Percentiles rank a stretch among this genome's conserved stretches.
phyloP scores from a whole-genome alignment of 2,113 vertebrate species.

The Vulpes lagopus region DNA sequence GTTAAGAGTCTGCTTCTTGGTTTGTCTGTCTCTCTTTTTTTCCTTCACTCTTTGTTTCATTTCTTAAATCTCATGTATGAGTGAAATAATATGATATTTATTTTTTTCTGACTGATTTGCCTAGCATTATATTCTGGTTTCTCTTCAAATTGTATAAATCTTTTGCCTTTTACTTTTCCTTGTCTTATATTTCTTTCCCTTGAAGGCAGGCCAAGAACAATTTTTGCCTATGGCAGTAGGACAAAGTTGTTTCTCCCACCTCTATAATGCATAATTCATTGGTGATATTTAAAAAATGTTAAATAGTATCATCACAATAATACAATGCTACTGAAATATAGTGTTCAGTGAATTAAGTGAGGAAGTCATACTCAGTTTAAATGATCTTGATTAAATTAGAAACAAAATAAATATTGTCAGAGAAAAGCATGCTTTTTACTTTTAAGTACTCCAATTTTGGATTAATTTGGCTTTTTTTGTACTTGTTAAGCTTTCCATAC shows the following conservation, averaged over 20 bases:
- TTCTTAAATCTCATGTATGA: not conserved
- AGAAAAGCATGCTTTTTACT: not conserved
- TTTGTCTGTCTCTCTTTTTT: not conserved
- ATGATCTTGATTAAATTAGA: not conserved
- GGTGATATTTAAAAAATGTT: not conserved
- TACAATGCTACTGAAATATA: not conserved
- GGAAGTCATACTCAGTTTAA: not conserved
- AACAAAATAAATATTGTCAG: not conserved
- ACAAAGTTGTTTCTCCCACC: not conserved
- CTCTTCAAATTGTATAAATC: not conserved
- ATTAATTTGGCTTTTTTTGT: not conserved
- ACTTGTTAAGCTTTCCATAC: not conserved
- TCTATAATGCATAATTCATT: not conserved
- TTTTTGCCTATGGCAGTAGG: not conserved
- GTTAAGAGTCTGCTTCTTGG: not conserved
- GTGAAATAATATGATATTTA: not conserved
- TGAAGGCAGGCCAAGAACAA: not conserved
- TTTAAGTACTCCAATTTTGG: not conserved
- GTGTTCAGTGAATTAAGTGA: not conserved
- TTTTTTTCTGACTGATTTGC: not conserved
- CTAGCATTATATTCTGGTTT: not conserved
- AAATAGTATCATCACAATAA: not conserved
- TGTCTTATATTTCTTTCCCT: not conserved
- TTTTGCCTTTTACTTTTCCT: not conserved
- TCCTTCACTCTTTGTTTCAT: not conserved